Base-by-base conservation (phyloP, 1,140 invertebrate genomes). In the Druon quercuslanigerum region DNA sequence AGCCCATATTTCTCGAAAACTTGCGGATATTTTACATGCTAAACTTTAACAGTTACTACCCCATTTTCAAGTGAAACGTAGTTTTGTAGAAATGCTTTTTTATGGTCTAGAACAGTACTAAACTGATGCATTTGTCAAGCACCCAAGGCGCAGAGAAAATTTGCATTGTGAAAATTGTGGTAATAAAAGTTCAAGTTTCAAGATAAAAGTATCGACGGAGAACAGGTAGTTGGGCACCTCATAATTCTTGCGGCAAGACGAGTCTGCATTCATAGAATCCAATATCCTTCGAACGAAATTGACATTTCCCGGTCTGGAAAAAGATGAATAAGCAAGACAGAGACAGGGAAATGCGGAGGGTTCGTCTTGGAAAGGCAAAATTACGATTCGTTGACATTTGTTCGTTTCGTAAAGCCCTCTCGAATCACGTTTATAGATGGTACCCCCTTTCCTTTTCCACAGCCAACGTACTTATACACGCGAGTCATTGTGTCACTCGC, bases 401-500 rank as follows among this genome's bases (percentile, higher is more conserved):
- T 66, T 66, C 33, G 72, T 25, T 54, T 33, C 72, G 25, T 12
- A 40, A 51, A 71, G 54, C 50, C n/a, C 33, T 50, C 40, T 46
- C 40, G 70, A 76, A 50, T 51, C 71, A 50, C 70, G 14, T 66
- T 20, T 16, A 57, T 57, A 72, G 33, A 51, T n/a, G 57, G 6
- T 16, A 16, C 25, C 25, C 33, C 17, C 60, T 66, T 66, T 46
- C 60, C 40, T 17, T 72, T 25, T 72, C 71, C 33, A 20, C 13
- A 54, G 20, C 50, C 50, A 50, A 51, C 40, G 17, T 19, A 20
- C 20, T 72, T 12, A 54, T 73, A 54, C 54, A 54, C 46, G 72
- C n/a, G 72, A 73, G 40, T 66, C 50, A 17, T 66, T 75, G 74
- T 71, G 71, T 72, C 75, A 50, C 75, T 76, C 52, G 73, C 25